Base-by-base conservation (phyloP, 2,113 vertebrate species). In the Cyprinus carpio region DNA sequence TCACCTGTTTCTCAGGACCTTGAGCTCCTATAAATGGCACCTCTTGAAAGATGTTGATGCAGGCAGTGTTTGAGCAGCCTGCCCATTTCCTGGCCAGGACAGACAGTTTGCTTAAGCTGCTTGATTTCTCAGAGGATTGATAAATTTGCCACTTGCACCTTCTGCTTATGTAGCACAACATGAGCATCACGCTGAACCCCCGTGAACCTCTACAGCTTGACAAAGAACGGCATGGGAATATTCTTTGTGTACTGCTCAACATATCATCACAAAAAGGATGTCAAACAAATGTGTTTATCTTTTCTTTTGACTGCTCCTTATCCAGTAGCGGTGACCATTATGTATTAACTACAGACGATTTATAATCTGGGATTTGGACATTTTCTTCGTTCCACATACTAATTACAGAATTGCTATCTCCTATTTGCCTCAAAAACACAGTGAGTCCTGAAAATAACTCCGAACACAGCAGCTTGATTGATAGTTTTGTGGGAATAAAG, bases 1-100 rank as follows among this genome's bases (percentile, higher is more conserved):
- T 92, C 93, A 94, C 92, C 93, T 93, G 93, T 92, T 93, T 94
- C 90, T 93, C 88, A 40, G 90, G 90, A 87, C 91, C 86, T 89
- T 80, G 81, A 62, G 34, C 81, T 87, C 76, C 89, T 90, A 81
- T 90, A 83, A 85, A 84, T 86, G 82, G 86, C 75, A 85, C 58
- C 75, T 76, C 75, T 86, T 87, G 64, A 85, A 75, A 75, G 46
- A 65, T 67, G 67, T 85, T 82, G 69, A 71, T 88, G 84, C 46
- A 82, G 5, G 67, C 29, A 31, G 11, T 93, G 91, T 94, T 93
- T 94, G 93, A 78, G 15, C 92, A 93, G 92, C 92, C 91, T 93
- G 91, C 75, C 60, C 56, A 31, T 83, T 89, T 92, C 91, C 90
- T 91, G 83, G 82, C 83, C 29, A 71, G 80, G 62, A 75, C 64